phyloP scores from a whole-genome alignment of 1,140 invertebrate genomes.

The Ericerus pela region DNA sequence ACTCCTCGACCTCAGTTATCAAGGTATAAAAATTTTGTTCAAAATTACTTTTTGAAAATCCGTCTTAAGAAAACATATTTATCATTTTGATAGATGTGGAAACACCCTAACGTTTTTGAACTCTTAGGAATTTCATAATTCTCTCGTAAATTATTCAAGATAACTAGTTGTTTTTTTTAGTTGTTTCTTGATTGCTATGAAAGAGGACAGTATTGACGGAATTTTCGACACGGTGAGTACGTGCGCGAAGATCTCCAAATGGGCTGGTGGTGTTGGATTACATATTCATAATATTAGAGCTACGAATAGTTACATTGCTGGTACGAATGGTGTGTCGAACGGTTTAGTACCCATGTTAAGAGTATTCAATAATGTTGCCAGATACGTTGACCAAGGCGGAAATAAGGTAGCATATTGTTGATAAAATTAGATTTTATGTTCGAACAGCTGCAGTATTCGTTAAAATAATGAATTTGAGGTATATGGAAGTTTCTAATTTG shows the following conservation, averaged over 20 bases:
- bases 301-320: slow-evolving; percentile 79
- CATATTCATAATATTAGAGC: slow-evolving; percentile 94
- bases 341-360: slow-evolving; percentile 93
- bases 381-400: slow-evolving; percentile 96
- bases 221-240: slow-evolving; percentile 90
- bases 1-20: slow-evolving; percentile 50
- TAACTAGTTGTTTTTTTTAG: slow-evolving; percentile 30
- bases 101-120: background rate
- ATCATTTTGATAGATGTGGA: background rate
- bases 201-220: slow-evolving; percentile 94
- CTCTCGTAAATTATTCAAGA: background rate
- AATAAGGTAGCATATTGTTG: no score
- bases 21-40: background rate
- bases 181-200: slow-evolving; percentile 91
- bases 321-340: slow-evolving; percentile 90
- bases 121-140: background rate
- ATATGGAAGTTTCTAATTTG: no score
- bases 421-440: no score
- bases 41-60: background rate
- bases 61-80: background rate
- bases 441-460: no score
- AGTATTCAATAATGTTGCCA: slow-evolving; percentile 90
- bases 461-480: no score
- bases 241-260: slow-evolving; percentile 92
- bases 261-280: slow-evolving; percentile 90